Evolutionary conservation across 2,797 vertebrate genomes (phyloP).

Genomic region (Orestias chungarensis): DNA sequence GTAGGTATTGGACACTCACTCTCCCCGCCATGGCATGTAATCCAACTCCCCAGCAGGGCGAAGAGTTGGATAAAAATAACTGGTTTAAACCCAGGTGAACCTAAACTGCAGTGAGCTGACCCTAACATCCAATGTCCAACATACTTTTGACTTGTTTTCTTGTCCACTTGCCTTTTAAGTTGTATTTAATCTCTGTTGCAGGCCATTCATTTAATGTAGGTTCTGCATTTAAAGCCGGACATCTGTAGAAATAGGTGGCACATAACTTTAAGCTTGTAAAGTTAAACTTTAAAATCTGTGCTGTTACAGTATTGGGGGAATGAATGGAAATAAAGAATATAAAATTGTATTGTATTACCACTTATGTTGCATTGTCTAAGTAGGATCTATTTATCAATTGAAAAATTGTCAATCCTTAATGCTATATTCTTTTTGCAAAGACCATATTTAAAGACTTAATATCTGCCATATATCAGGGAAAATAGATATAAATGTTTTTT

Average conservation of each 20-base stretch:
- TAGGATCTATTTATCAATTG: too few relatives aligned
- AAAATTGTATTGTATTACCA: too few relatives aligned
- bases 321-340: too few relatives aligned
- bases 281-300: neutral
- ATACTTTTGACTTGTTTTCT: neutral
- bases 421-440: too few relatives aligned
- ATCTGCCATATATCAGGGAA: too few relatives aligned
- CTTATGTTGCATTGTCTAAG: too few relatives aligned
- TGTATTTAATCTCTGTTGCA: too few relatives aligned
- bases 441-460: too few relatives aligned
- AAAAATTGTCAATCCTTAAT: too few relatives aligned
- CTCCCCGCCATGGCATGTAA: constrained; percentile 24
- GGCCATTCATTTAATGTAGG: neutral
- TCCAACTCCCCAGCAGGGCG: constrained; percentile 10
- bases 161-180: too few relatives aligned
- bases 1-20: neutral
- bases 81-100: constrained; percentile 37
- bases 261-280: neutral
- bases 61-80: constrained; percentile 55
- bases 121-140: neutral
- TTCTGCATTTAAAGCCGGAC: neutral
- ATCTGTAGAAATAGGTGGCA: neutral
- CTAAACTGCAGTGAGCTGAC: neutral
- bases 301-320: too few relatives aligned
- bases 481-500: too few relatives aligned